These are phyloP conservation scores for Drosophila pseudoobscura DNA, from an alignment of 1,140 invertebrate genomes.

Conservation along the genomic window DNA sequence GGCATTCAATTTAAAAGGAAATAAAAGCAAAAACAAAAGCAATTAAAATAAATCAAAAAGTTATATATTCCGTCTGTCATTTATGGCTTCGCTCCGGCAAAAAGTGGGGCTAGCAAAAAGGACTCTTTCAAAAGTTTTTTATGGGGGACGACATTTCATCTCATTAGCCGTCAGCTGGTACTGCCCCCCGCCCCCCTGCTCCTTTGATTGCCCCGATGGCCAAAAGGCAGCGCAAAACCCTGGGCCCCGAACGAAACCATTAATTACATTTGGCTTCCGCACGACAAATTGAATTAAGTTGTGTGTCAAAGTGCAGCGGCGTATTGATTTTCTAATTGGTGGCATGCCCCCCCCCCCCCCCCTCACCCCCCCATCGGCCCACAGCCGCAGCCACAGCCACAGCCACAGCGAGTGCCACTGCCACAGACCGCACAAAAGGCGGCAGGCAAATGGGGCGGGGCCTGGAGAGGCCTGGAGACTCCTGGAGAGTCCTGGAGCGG, in stretches of 20 bases:
- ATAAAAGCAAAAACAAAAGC: constrained; percentile 23
- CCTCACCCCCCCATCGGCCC: too few relatives aligned
- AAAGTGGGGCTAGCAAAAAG: constrained; percentile 16
- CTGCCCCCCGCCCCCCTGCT: neutral
- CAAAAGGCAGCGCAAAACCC: constrained; percentile 35
- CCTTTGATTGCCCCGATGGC: neutral
- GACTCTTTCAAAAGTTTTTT: constrained; percentile 34
- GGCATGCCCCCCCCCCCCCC: too few relatives aligned
- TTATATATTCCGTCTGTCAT: constrained; percentile 40
- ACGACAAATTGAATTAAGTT: constrained; percentile 72
- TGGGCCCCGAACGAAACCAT: constrained; percentile 40
- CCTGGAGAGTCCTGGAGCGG: too few relatives aligned
- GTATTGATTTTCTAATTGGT: constrained; percentile 77
- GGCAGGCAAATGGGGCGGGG: constrained; percentile 15
- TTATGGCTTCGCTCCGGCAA: constrained; percentile 23
- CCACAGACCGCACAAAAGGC: constrained; percentile 13
- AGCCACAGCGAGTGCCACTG: too few relatives aligned
- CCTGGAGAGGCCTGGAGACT: too few relatives aligned
- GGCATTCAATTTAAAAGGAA: neutral
- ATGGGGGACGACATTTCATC: constrained; percentile 41
- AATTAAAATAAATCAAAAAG: constrained; percentile 45
- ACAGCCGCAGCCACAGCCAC: too few relatives aligned
- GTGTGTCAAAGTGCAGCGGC: constrained; percentile 72
- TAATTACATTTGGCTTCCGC: constrained; percentile 56
- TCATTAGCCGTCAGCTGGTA: constrained; percentile 40